A percentile compares a stretch with the other conserved stretches of the same genome.
phyloP scores from a whole-genome alignment of 2,113 vertebrate species.

The Callorhinus ursinus region DNA sequence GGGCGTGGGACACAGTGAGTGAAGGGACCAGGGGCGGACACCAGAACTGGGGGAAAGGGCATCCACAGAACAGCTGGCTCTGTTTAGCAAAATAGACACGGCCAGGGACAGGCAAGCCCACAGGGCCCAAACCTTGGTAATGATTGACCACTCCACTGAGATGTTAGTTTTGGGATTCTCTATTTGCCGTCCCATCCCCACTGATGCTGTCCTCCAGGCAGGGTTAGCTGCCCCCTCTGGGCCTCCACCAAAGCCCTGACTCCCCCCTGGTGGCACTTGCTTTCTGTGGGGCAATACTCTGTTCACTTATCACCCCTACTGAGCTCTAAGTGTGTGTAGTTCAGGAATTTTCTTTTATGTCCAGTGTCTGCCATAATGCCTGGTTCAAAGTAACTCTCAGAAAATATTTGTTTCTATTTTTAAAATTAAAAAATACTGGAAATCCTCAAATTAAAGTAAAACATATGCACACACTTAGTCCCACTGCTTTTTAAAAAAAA shows the following conservation, averaged over 20 bases:
- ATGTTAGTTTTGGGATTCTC: neutral
- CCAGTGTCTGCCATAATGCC: neutral
- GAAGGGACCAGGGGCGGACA: neutral
- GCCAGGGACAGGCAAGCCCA: neutral
- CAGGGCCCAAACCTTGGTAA: neutral
- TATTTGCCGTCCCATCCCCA: rapidly evolving
- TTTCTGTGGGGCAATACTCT: neutral
- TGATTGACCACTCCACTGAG: neutral
- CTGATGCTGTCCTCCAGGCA: neutral
- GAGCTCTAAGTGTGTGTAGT: neutral
- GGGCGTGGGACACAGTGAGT: neutral
- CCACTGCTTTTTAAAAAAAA: neutral
- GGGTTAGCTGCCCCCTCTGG: neutral
- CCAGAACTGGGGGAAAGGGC: neutral
- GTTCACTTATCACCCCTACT: neutral
- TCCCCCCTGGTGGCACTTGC: neutral
- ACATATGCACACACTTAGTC: neutral
- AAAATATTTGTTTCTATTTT: constrained; percentile 30
- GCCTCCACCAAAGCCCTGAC: neutral
- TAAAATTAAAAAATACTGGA: neutral
- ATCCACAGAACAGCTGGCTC: neutral
- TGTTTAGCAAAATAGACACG: neutral
- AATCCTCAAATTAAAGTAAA: neutral
- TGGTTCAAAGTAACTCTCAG: neutral
- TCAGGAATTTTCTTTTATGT: neutral